phyloP scores from a whole-genome alignment of 2,888 invertebrate genomes.

The Dynastes grantii region DNA sequence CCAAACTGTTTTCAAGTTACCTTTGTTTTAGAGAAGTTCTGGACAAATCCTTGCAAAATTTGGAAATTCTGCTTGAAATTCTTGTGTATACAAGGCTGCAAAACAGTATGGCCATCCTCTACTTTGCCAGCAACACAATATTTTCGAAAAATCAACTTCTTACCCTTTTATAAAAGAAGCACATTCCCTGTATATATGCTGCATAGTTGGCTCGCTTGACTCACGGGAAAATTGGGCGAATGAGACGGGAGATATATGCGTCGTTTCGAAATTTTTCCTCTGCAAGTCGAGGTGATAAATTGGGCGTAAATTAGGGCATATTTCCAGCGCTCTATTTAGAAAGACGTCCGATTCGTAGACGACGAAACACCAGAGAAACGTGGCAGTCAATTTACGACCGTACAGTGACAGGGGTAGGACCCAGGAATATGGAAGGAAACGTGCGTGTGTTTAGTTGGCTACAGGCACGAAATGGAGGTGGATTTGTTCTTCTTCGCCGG shows the following conservation, averaged over 20 bases:
- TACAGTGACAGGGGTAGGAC: not conserved
- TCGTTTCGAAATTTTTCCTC: conserved; percentile 11
- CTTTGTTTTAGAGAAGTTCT: no score
- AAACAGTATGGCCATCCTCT: no score
- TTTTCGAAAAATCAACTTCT: no score
- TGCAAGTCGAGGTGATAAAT: conserved; percentile 29
- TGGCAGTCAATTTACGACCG: conserved; percentile 4
- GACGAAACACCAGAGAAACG: conserved; percentile 18
- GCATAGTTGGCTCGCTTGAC: not conserved
- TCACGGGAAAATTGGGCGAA: not conserved
- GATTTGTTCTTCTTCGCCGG: not conserved
- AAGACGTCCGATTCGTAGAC: conserved; percentile 17
- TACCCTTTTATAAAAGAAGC: no score
- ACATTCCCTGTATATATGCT: not conserved
- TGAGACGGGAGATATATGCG: no score
- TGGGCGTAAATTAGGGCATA: conserved; percentile 42
- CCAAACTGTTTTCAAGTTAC: no score
- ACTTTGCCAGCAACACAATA: no score
- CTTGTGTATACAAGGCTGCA: no score
- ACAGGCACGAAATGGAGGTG: not conserved
- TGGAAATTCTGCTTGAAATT: no score
- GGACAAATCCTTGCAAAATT: no score
- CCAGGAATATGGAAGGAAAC: no score
- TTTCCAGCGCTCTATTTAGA: conserved; percentile 28
- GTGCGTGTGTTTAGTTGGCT: no score